These are phyloP conservation scores for Ivindomyrus marchei DNA, from an alignment of 2,113 vertebrate species.

Conservation along the genomic window DNA sequence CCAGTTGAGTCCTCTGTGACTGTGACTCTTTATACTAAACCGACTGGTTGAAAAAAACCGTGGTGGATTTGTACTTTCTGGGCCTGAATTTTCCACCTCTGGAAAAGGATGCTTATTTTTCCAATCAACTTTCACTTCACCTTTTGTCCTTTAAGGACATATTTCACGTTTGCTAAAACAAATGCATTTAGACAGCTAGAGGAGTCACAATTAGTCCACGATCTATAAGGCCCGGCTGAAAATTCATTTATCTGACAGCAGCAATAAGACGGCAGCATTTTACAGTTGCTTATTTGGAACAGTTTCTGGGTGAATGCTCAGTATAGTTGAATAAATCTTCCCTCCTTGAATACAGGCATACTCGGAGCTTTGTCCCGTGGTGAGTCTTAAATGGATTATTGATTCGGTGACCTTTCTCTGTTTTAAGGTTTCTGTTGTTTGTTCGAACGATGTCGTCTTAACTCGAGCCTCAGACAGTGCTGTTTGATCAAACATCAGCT, in stretches of 20 bases:
- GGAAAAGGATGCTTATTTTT: not conserved
- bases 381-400: constrained; percentile 71
- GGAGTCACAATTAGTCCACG: not conserved
- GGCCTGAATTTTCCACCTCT: too few relatives aligned
- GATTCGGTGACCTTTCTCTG: constrained; percentile 63
- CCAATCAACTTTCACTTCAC: not conserved
- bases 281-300: not conserved
- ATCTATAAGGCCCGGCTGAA: not conserved
- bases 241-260: not conserved
- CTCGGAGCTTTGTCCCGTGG: constrained; percentile 51
- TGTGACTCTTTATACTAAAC: too few relatives aligned
- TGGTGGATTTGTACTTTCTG: too few relatives aligned
- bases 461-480: constrained; percentile 37
- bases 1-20: too few relatives aligned
- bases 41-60: too few relatives aligned
- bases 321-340: constrained; percentile 61
- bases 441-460: constrained; percentile 51
- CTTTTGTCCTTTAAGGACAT: not conserved
- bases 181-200: not conserved
- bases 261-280: not conserved
- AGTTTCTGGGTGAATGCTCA: not conserved
- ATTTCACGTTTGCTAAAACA: not conserved
- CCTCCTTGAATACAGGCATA: constrained; percentile 51
- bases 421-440: constrained; percentile 55
- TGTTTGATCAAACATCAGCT: constrained; percentile 55